A percentile compares a stretch with the other conserved stretches of the same genome.
Evolutionary conservation across 2,113 vertebrate genomes (phyloP).

Genomic region (Henicopernis longicauda): DNA sequence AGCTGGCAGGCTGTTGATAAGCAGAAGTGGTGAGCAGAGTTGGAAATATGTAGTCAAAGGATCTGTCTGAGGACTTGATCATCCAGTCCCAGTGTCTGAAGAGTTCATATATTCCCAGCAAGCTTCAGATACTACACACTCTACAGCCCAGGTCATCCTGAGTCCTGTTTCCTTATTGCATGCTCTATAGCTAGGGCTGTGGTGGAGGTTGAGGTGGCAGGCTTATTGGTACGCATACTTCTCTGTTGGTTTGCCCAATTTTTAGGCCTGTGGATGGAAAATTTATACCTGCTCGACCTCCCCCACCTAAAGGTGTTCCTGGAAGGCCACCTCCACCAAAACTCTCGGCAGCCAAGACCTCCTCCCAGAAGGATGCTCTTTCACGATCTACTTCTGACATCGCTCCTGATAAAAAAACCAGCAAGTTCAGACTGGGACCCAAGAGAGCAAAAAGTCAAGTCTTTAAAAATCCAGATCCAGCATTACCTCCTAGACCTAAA

Average conservation of each 20-base stretch:
- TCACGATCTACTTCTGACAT: conserved; percentile 60
- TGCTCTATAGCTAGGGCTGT: not conserved
- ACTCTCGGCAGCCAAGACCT: conserved; percentile 54
- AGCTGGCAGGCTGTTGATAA: not conserved
- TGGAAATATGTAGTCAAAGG: not conserved
- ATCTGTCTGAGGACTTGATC: not conserved
- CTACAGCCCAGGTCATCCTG: not conserved
- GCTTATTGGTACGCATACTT: not conserved
- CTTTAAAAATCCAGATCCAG: conserved; percentile 74
- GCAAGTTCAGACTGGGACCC: conserved; percentile 59
- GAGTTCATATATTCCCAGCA: not conserved
- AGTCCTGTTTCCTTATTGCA: not conserved
- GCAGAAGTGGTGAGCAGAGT: not conserved
- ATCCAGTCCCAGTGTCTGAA: not conserved
- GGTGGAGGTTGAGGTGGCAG: not conserved
- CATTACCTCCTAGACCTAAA: conserved; percentile 89
- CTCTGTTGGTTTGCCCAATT: not conserved
- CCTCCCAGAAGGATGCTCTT: conserved; percentile 61
- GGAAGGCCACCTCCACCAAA: conserved; percentile 86
- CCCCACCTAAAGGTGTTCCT: conserved; percentile 77
- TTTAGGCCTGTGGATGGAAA: conserved; percentile 76
- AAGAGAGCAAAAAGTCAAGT: conserved; percentile 75
- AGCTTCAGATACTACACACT: not conserved
- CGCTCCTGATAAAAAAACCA: conserved; percentile 62
- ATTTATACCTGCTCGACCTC: conserved; percentile 75